Conservation (phyloP, 2,113 vertebrate genomes). For the Felis chaus region DNA sequence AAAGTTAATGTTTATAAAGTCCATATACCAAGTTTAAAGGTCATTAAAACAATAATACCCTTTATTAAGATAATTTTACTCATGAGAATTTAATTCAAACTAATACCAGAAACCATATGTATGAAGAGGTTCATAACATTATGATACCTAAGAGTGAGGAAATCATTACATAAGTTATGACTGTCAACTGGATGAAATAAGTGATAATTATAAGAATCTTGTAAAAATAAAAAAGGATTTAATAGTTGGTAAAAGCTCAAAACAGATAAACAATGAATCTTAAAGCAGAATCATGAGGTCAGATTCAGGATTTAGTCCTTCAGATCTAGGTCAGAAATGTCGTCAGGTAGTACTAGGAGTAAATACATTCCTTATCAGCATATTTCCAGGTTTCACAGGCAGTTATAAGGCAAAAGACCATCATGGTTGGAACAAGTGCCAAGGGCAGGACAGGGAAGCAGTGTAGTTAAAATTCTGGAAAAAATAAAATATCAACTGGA, state of each 20-base stretch:
- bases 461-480: not conserved
- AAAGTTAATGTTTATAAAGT: not conserved
- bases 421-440: not conserved
- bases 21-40: not conserved
- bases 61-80: slow-evolving; percentile 30
- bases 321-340: not conserved
- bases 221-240: not conserved
- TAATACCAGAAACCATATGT: not conserved
- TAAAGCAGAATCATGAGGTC: not conserved
- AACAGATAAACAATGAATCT: not conserved
- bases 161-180: not conserved
- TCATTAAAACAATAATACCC: not conserved
- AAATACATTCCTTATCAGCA: not conserved
- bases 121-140: not conserved
- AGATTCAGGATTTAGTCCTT: not conserved
- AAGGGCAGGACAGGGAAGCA: not conserved
- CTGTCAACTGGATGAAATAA: not conserved
- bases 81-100: not conserved
- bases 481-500: not conserved
- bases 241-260: not conserved
- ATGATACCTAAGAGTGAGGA: not conserved
- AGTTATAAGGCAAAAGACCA: not conserved
- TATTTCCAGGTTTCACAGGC: not conserved
- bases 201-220: not conserved
- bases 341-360: not conserved